Percentiles rank a stretch among this genome's conserved stretches.
phyloP scores from a whole-genome alignment of 1,140 invertebrate species.

The Paraescarpia echinospica region DNA sequence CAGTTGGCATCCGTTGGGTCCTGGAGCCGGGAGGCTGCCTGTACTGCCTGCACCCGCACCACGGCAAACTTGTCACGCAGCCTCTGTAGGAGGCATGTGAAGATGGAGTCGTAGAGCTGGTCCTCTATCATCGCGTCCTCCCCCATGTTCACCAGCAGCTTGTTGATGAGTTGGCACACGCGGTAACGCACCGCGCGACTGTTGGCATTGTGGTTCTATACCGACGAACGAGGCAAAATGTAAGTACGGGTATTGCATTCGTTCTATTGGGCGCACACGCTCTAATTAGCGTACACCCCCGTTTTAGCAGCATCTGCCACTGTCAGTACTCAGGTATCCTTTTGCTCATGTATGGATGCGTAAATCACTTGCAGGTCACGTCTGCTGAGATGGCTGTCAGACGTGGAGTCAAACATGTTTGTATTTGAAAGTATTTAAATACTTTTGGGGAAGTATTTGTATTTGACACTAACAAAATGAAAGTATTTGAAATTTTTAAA shows the following conservation, averaged over 20 bases:
- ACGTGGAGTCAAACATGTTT: too few relatives aligned
- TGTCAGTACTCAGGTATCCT: too few relatives aligned
- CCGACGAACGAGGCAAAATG: conserved; percentile 25
- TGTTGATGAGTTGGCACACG: conserved; percentile 74
- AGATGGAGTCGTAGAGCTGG: conserved; percentile 72
- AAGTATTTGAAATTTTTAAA: too few relatives aligned
- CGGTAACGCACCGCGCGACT: conserved; percentile 70
- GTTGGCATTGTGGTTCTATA: conserved; percentile 66
- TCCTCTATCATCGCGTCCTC: conserved; percentile 78
- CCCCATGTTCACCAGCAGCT: conserved; percentile 72
- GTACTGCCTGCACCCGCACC: conserved; percentile 76
- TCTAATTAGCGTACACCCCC: too few relatives aligned
- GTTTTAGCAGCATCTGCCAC: too few relatives aligned
- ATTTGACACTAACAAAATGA: too few relatives aligned
- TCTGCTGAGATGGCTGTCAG: too few relatives aligned
- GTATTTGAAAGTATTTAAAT: too few relatives aligned
- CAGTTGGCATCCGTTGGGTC: conserved; percentile 76
- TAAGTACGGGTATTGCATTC: not conserved
- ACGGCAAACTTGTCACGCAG: conserved; percentile 71
- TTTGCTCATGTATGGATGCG: too few relatives aligned
- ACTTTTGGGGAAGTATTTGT: too few relatives aligned
- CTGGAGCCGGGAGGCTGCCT: conserved; percentile 78
- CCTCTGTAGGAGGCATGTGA: conserved; percentile 70
- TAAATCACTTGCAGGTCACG: too few relatives aligned
- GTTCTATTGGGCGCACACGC: too few relatives aligned